phyloP scores from a whole-genome alignment of 2,113 vertebrate species.

The Nycticryphes semicollaris region DNA sequence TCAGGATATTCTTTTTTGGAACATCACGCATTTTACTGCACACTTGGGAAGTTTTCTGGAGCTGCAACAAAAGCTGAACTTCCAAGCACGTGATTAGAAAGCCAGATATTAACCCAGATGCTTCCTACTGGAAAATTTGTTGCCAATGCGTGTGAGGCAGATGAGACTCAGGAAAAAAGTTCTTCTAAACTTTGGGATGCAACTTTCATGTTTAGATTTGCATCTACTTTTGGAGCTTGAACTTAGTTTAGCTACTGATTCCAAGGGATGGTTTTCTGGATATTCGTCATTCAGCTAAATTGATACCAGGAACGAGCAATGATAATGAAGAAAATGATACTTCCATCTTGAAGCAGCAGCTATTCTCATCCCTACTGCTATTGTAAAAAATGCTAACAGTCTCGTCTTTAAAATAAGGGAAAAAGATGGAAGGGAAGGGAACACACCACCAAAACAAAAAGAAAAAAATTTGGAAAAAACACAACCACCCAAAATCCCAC shows the following conservation, averaged over 20 bases:
- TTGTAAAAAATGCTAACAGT: background rate
- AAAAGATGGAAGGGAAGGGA: background rate
- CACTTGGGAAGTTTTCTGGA: background rate
- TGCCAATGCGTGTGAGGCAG: background rate
- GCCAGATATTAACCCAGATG: background rate
- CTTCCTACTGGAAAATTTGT: background rate
- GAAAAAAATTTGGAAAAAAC: no score
- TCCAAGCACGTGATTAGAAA: conserved; percentile 7
- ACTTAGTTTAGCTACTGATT: background rate
- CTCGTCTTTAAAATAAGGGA: background rate
- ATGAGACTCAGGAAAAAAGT: background rate
- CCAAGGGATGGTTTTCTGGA: background rate
- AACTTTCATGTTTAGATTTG: background rate
- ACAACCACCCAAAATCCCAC: no score
- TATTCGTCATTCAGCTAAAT: background rate
- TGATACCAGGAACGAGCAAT: background rate
- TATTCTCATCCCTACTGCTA: background rate
- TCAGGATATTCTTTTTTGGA: background rate
- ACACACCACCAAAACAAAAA: background rate
- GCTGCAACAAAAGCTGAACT: background rate
- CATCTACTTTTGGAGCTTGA: background rate
- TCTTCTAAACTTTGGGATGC: background rate
- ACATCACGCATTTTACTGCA: background rate
- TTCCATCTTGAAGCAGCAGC: background rate
- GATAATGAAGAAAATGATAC: background rate